Base-by-base conservation (phyloP, 2,797 vertebrate genomes). In the Pogoniulus pusillus region DNA sequence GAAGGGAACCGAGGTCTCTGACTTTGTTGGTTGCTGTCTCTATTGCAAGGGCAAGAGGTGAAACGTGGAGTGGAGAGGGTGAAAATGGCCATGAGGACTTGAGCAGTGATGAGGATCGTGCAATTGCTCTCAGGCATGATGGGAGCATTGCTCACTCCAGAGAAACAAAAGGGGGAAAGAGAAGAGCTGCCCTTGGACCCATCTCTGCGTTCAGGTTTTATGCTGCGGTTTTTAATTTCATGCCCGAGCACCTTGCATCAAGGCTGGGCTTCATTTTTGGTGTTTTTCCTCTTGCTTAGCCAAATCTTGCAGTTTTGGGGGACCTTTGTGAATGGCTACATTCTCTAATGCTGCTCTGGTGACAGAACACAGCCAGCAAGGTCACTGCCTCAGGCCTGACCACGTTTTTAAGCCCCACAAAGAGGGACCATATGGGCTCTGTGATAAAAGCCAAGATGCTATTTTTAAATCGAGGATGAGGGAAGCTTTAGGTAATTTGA, bases 11-110 rank as follows among this genome's bases (percentile, higher is more conserved):
- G 32, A 58, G 27, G 55, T 34, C 72, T 47, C 29, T 1, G 2
- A 4, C 0, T 0, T 7, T 27, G 34, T 43, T n/a, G 72, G 45
- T 62, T 0, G 0, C 45, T 85, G 63, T 51, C 23, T 39, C 59
- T 68, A 1, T 10, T 14, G 32, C 68, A 59, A 80, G 89, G 79
- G 70, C 1, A 3, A 62, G 68, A 59, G 22, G 58, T 58, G 87
- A 77, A 76, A 86, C 20, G 58, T 16, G 43, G 23, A 82, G 34
- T 34, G 43, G 24, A 87, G 51, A 69, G 57, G 30, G 7, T 66
- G 59, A 72, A 62, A 39, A 27, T 24, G 79, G n/a, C 59, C 45
- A 2, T 4, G 45, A 83, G 57, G 65, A 76, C 41, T 69, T 47
- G 47, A 80, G 72, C 64, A 71, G n/a, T 7, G 58, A 68, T 3